phyloP scores from a whole-genome alignment of 2,797 vertebrate genomes.

The Nannoperca australis region DNA sequence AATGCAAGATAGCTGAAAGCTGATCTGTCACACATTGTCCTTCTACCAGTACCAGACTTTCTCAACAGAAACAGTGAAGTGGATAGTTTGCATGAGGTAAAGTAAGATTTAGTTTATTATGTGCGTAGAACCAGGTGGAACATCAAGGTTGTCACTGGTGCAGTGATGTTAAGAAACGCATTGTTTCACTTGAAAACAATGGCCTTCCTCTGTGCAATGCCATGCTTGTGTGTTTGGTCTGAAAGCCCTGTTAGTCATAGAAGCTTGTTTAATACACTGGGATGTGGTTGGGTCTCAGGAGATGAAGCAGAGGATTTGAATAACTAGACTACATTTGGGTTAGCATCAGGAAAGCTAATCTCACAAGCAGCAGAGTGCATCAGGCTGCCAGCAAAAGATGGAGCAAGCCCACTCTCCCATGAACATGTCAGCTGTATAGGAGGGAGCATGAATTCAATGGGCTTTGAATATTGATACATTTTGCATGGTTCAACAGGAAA shows the following conservation, averaged over 20 bases:
- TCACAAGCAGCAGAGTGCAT: slow-evolving; percentile 45
- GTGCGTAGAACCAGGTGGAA: background rate
- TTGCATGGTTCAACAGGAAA: background rate
- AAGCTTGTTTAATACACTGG: slow-evolving; percentile 60
- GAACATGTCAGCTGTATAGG: slow-evolving; percentile 7
- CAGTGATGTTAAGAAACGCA: slow-evolving; percentile 8
- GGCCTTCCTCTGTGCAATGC: background rate
- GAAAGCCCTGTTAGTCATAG: slow-evolving; percentile 43
- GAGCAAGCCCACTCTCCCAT: slow-evolving; percentile 11
- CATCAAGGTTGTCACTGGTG: background rate
- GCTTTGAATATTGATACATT: slow-evolving; percentile 5
- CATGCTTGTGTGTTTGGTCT: slow-evolving; percentile 24
- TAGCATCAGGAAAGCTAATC: slow-evolving; percentile 67
- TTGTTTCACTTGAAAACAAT: slow-evolving; percentile 14
- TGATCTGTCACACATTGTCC: background rate
- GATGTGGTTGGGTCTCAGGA: slow-evolving; percentile 51
- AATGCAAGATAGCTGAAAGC: background rate
- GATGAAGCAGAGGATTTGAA: slow-evolving; percentile 62
- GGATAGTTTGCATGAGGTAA: background rate
- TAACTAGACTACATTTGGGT: slow-evolving; percentile 56
- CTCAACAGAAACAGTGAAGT: background rate
- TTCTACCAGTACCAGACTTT: background rate
- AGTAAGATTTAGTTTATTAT: background rate
- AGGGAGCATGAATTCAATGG: slow-evolving; percentile 1
- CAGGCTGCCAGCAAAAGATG: slow-evolving; percentile 32